Evolutionary conservation across 1,140 invertebrate species (phyloP).

Genomic region (Steinernema feltiae): DNA sequence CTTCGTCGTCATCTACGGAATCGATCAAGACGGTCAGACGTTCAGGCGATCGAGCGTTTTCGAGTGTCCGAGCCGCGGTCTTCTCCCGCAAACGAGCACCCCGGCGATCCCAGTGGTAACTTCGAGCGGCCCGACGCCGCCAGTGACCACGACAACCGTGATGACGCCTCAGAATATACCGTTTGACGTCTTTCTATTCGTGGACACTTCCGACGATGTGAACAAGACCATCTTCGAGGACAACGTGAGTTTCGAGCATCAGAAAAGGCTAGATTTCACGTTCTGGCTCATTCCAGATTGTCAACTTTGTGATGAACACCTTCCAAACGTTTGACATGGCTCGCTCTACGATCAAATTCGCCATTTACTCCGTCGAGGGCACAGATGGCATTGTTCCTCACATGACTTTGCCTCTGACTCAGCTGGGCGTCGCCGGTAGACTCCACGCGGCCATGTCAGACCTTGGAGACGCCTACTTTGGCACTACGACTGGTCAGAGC

Average conservation of each 20-base stretch:
- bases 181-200: neutral
- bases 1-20: conserved; percentile 24
- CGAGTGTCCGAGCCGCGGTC: neutral
- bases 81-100: neutral
- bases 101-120: neutral
- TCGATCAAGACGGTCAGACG: conserved; percentile 26
- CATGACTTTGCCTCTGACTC: neutral
- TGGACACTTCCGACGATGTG: neutral
- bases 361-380: neutral
- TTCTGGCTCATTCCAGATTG: neutral
- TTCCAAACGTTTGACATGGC: neutral
- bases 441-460: neutral
- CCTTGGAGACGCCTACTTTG: neutral
- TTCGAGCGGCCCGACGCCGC: neutral
- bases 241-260: neutral
- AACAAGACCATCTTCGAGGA: neutral
- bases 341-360: neutral
- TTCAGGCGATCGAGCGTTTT: conserved; percentile 20
- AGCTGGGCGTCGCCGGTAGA: neutral
- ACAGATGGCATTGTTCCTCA: neutral
- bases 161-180: neutral
- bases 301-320: neutral
- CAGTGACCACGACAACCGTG: neutral
- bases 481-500: neutral
- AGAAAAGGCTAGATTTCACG: neutral